Evolutionary conservation across 2,113 vertebrate genomes (phyloP).

Genomic region (Nymphicus hollandicus): DNA sequence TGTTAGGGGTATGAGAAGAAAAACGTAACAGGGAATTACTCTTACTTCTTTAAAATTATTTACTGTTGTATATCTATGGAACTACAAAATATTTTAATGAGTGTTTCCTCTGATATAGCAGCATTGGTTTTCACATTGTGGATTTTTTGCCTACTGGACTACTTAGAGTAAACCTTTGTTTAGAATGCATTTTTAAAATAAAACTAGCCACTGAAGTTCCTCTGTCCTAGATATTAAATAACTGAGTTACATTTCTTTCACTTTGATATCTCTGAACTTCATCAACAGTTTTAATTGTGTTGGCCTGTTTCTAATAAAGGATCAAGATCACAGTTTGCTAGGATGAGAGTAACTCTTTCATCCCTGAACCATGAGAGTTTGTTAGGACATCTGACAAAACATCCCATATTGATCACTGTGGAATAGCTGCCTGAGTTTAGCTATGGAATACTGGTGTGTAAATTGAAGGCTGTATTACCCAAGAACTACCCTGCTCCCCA

Average conservation of each 20-base stretch:
- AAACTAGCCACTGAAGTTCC: neutral
- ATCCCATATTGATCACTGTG: neutral
- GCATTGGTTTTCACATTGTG: neutral
- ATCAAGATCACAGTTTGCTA: neutral
- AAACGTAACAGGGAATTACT: neutral
- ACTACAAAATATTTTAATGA: neutral
- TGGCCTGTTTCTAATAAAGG: neutral
- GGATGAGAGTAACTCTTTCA: too few relatives aligned
- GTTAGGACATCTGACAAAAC: neutral
- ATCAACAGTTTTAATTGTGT: neutral
- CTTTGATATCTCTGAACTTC: neutral
- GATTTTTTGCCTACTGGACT: neutral
- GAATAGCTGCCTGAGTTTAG: neutral
- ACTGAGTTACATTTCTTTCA: neutral
- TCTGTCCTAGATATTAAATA: neutral
- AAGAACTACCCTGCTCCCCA: neutral
- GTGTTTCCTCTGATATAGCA: neutral
- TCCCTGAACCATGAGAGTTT: neutral
- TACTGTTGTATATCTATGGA: neutral
- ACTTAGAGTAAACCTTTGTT: neutral
- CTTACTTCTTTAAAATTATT: neutral
- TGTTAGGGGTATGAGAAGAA: neutral
- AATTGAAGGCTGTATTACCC: neutral
- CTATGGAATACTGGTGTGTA: neutral
- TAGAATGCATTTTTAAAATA: neutral